Evolutionary conservation across 30 jellyfish, hydroid and myxozoan genomes (phyloP), one percentile per base, ranked within the genome.

Genomic region (Haliclystus octoradiatus): DNA sequence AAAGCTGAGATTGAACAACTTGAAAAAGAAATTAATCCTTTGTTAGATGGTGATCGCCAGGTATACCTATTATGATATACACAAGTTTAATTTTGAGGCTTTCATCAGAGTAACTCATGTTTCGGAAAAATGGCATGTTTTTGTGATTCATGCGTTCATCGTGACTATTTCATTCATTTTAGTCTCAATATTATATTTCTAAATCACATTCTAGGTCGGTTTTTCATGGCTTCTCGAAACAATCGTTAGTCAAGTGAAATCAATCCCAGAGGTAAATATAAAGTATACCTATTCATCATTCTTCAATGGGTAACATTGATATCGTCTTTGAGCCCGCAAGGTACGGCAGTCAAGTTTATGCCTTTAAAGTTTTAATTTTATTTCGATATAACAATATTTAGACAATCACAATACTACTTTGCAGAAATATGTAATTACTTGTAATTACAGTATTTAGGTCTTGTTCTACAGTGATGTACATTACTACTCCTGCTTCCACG

Each of bases 41-140:
- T 90, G 64, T 65, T 90, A 31, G 95, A 82, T 52, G 94, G 86
- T 25, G 95, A 90, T 70, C 94, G 95, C 13, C 98, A 90, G 93
- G 94, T 81, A 31, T 3, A n/a, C n/a, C n/a, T n/a, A n/a, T n/a
- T n/a, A 14, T 47, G 60, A 47, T 47, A 47, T 47, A 9, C n/a
- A 47, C n/a, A 4, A 53, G 26, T 12, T 63, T 3, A 3, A 12
- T 3, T 63, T 24, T 22, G 27, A 63, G 27, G 27, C 25, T 26
- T 57, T 28, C 7, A 4, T 19, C 31, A n/a, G 7, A 34, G 40
- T 66, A 32, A 70, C 30, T 23, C 26, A 28, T 3, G 52, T 28
- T 7, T 13, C 66, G 63, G 27, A 66, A 7, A 66, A 32, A 19
- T 34, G 33, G 46, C n/a, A 29, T 57, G n/a, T n/a, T n/a, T n/a